phyloP scores from a whole-genome alignment of 2,113 vertebrate genomes.

The Callithrix jacchus region DNA sequence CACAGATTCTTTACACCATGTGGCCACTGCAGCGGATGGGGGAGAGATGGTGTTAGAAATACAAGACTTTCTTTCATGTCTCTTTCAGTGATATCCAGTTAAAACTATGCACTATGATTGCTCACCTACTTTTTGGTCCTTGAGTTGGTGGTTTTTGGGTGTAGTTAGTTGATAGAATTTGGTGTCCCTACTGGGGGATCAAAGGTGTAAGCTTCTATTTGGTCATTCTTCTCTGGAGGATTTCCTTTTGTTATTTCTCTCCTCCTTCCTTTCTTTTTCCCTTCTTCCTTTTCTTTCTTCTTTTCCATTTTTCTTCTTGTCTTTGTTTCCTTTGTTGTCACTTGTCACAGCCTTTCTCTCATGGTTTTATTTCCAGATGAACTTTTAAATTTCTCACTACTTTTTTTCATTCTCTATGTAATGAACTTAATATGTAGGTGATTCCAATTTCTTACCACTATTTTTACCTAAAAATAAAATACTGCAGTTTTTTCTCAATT shows the following conservation, averaged over 20 bases:
- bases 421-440: not conserved
- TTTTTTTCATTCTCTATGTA: not conserved
- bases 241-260: not conserved
- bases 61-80: too few relatives aligned
- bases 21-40: too few relatives aligned
- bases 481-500: not conserved
- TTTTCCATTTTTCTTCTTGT: not conserved
- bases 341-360: not conserved
- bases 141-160: too few relatives aligned
- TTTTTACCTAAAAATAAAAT: not conserved
- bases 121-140: too few relatives aligned
- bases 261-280: not conserved
- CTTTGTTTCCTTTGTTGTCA: not conserved
- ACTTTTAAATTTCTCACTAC: not conserved
- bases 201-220: too few relatives aligned
- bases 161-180: too few relatives aligned
- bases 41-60: too few relatives aligned
- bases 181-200: too few relatives aligned
- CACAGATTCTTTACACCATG: too few relatives aligned
- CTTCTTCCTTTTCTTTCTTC: not conserved
- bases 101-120: too few relatives aligned
- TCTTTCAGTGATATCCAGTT: too few relatives aligned
- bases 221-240: not conserved
- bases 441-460: conserved; percentile 5
- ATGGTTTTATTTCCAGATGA: not conserved